Evolutionary conservation across 2,888 invertebrate genomes (phyloP), one percentile per base, ranked within the genome.

Genomic region (Diadromus collaris): DNA sequence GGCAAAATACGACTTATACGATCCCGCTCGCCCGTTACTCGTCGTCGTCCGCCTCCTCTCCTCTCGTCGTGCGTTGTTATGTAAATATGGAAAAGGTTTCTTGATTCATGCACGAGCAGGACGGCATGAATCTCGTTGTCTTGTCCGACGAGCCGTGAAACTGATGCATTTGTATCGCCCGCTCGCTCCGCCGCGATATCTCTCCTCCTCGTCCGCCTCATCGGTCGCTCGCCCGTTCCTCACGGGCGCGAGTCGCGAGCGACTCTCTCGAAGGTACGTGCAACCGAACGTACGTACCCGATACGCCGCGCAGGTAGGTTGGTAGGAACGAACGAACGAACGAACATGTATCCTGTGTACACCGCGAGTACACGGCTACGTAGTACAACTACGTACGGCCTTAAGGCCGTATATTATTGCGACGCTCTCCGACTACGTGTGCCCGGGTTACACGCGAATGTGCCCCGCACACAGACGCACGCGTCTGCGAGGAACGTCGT

Each of bases 121-220:
- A 83, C 83, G 82, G 85, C 86, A 87, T 88, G 89, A 90, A 89
- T 85, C 85, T 86, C 86, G 87, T 87, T 87, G 88, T 89, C 88
- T 89, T 89, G 90, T 89, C 88, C 88, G 85, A 85, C 87, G 89
- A 89, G 89, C 90, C 88, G 89, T 89, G 89, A 90, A 90, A 90
- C 89, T 90, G 88, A 90, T 90, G 88, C 89, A 90, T 89, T 89
- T 87, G 87, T 87, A 88, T 88, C 87, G 85, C 85, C 83, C 56
- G 72, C 65, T 79, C 76, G 80, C 76, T 80, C 34, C 69, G 71
- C 72, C 75, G 75, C 81, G 82, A 82, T 83, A 82, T 80, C 82
- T 32, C 34, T 32, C 60, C 44, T 41, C 27, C 41, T 21, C 51
- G 41, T 3, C 46, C 32, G 16, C 38, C 16, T n/a, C 6, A 0